Evolutionary conservation across 1,140 invertebrate genomes (phyloP).

Genomic region (Dreissena rostriformis): DNA sequence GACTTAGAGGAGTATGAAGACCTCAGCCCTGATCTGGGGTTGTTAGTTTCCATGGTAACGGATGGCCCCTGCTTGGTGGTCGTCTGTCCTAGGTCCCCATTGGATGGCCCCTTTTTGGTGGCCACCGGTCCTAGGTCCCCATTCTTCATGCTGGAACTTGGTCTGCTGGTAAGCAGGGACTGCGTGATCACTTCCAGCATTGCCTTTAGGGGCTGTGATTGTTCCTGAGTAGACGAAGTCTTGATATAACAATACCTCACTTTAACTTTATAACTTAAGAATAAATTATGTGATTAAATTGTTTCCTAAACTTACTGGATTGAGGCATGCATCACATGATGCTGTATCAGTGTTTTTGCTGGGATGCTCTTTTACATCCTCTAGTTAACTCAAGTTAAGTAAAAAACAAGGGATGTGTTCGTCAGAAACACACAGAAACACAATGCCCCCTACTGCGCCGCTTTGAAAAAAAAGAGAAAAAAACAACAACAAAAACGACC

Average conservation of each 20-base stretch:
- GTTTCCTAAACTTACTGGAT: no score
- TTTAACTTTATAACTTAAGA: background rate
- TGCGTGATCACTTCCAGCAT: conserved; percentile 78
- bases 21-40: conserved; percentile 1
- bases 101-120: background rate
- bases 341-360: no score
- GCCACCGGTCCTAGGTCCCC: background rate
- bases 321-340: no score
- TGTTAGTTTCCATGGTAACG: background rate
- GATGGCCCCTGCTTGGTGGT: background rate
- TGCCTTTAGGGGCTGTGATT: conserved; percentile 68
- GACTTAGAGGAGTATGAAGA: conserved; percentile 41
- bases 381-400: no score
- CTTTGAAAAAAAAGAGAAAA: no score
- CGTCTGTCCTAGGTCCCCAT: background rate
- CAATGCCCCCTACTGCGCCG: no score
- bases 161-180: conserved; percentile 63
- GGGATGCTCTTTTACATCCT: no score
- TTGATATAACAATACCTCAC: no score
- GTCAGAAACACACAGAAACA: no score
- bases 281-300: no score
- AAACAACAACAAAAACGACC: no score
- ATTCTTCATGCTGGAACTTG: conserved; percentile 18
- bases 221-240: conserved; percentile 71
- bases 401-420: no score